Conservation (phyloP, 1,140 invertebrate genomes). For the Dufourea novaeangliae region DNA sequence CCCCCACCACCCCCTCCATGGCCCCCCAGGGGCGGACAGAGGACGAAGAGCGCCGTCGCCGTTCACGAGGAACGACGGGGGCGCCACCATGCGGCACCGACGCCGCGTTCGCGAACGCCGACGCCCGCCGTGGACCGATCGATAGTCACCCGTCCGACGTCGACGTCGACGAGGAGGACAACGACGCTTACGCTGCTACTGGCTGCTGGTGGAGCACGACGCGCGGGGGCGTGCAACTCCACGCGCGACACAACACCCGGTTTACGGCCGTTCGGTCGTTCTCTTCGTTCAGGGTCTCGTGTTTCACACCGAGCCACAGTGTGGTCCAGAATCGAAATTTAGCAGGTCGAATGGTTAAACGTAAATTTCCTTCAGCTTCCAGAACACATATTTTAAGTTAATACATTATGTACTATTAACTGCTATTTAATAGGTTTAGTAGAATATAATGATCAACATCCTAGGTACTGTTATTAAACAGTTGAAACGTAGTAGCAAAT, state of each 20-base stretch:
- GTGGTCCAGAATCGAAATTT: too few species aligned
- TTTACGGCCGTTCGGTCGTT: constrained; percentile 5
- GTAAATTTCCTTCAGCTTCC: too few species aligned
- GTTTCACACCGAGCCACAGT: too few species aligned
- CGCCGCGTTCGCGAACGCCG: constrained; percentile 74
- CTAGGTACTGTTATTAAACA: too few species aligned
- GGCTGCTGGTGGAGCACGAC: constrained; percentile 14
- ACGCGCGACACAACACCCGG: neutral
- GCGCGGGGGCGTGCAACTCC: constrained; percentile 1
- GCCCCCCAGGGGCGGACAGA: constrained; percentile 59
- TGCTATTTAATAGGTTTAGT: too few species aligned
- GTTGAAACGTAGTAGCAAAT: too few species aligned
- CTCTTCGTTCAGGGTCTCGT: neutral
- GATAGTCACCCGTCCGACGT: constrained; percentile 60
- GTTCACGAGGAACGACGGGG: constrained; percentile 63
- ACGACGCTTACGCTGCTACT: too few species aligned
- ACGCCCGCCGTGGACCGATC: constrained; percentile 71
- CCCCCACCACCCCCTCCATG: constrained; percentile 53
- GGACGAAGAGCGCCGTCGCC: constrained; percentile 62
- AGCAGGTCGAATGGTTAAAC: too few species aligned
- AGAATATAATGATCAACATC: too few species aligned
- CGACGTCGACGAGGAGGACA: constrained; percentile 47
- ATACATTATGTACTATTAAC: too few species aligned
- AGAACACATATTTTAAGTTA: too few species aligned
- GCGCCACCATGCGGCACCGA: constrained; percentile 66